phyloP scores from a whole-genome alignment of 2,113 vertebrate species.

The Actenoides hombroni region DNA sequence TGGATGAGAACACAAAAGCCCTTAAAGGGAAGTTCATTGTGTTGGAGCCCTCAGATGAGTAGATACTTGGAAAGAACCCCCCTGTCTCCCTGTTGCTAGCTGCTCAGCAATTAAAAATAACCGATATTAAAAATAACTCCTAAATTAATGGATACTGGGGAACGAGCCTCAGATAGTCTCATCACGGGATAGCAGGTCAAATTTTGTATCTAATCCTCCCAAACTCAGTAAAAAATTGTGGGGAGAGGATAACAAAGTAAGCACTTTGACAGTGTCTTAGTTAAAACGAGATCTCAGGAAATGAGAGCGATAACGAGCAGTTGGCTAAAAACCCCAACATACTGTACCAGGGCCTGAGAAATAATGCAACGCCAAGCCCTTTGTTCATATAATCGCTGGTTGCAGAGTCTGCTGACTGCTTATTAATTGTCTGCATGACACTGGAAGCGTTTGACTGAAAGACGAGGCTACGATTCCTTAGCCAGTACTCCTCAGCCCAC shows the following conservation, averaged over 20 bases:
- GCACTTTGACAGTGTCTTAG: background rate
- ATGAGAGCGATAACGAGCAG: conserved; percentile 45
- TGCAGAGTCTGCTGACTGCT: conserved; percentile 35
- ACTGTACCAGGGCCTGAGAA: conserved; percentile 39
- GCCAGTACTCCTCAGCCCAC: background rate
- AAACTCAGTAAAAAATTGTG: background rate
- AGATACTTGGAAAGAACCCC: background rate
- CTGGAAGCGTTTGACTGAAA: conserved; percentile 27
- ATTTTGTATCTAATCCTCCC: background rate
- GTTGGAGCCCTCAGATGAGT: background rate
- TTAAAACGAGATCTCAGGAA: conserved; percentile 33
- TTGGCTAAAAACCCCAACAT: conserved; percentile 42
- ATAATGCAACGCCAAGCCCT: conserved; percentile 29
- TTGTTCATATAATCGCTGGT: conserved; percentile 46
- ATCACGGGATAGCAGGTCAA: background rate
- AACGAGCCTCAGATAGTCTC: background rate
- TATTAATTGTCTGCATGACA: conserved; percentile 44
- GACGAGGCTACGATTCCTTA: background rate
- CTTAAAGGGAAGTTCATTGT: background rate
- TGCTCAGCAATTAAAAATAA: background rate
- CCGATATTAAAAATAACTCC: background rate
- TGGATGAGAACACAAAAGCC: background rate
- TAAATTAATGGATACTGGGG: background rate
- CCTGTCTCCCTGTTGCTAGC: background rate
- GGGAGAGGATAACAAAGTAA: background rate